Evolutionary conservation across 2,888 invertebrate genomes (phyloP).

Genomic region (Conops quadrifasciatus): DNA sequence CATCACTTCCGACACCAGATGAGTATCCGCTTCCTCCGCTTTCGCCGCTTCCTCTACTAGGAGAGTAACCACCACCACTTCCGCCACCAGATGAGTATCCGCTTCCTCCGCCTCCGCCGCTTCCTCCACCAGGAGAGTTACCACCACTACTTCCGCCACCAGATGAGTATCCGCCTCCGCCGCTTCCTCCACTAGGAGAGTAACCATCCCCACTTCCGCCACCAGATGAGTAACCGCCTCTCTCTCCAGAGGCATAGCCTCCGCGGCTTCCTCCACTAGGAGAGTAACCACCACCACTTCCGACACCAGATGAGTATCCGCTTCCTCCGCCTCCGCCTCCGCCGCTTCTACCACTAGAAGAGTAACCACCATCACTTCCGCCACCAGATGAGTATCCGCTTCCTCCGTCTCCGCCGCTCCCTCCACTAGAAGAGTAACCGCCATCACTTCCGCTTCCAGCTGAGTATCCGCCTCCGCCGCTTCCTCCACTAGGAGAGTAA

Average conservation of each 20-base stretch:
- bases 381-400: slow-evolving; percentile 18
- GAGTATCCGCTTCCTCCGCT: slow-evolving; percentile 23
- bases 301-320: too few species aligned
- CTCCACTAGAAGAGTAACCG: slow-evolving; percentile 49
- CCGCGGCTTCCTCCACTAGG: too few species aligned
- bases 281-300: too few species aligned
- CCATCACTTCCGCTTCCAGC: slow-evolving; percentile 52
- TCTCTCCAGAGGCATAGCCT: too few species aligned
- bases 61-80: slow-evolving; percentile 37
- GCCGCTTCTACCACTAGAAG: slow-evolving; percentile 42
- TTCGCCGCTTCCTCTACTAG: slow-evolving; percentile 39
- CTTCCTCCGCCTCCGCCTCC: slow-evolving; percentile 20
- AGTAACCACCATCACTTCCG: slow-evolving; percentile 29
- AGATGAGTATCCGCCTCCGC: not conserved
- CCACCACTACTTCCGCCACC: slow-evolving; percentile 54
- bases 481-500: slow-evolving; percentile 45
- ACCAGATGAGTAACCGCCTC: not conserved
- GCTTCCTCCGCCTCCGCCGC: slow-evolving; percentile 29
- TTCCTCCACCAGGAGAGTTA: slow-evolving; percentile 47
- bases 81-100: not conserved
- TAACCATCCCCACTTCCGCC: slow-evolving; percentile 15
- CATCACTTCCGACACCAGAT: too few species aligned
- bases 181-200: slow-evolving; percentile 47
- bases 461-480: slow-evolving; percentile 28
- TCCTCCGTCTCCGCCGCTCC: slow-evolving; percentile 26